phyloP scores from a whole-genome alignment of 2,113 vertebrate species.

The Cyprinodon variegatus region DNA sequence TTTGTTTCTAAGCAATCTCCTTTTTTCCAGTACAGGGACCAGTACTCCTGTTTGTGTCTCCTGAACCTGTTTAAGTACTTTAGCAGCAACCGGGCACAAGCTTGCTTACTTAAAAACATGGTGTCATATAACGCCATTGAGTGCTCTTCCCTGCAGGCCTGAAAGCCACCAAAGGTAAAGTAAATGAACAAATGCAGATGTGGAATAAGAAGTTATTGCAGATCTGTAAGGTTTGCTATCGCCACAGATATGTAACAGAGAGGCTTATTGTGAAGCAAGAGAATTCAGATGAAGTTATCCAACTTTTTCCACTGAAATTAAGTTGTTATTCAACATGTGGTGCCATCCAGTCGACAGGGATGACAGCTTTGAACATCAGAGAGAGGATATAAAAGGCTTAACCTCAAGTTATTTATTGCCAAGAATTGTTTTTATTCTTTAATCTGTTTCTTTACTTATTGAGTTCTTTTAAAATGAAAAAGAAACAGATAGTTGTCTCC shows the following conservation, averaged over 20 bases:
- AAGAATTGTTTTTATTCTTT: background rate
- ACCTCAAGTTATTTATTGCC: background rate
- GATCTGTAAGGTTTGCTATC: slow-evolving; percentile 2
- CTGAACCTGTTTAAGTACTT: slow-evolving; percentile 52
- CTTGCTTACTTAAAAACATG: slow-evolving; percentile 22
- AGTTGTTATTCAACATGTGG: background rate
- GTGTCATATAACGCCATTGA: slow-evolving; percentile 46
- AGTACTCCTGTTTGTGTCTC: slow-evolving; percentile 40
- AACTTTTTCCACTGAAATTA: background rate
- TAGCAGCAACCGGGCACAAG: slow-evolving; percentile 51
- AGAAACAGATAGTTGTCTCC: background rate
- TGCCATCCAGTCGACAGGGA: background rate
- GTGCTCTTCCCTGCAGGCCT: slow-evolving; percentile 29
- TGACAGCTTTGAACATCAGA: background rate
- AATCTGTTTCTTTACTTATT: background rate
- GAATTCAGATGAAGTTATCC: too few species aligned
- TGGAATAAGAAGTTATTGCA: slow-evolving; percentile 10
- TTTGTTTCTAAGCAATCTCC: slow-evolving; percentile 7
- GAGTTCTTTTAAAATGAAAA: background rate
- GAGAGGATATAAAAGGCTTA: background rate
- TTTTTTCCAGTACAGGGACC: slow-evolving; percentile 17
- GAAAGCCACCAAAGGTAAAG: slow-evolving; percentile 23
- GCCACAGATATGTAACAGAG: background rate
- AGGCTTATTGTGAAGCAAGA: background rate
- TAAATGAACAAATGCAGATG: slow-evolving; percentile 23